Percentiles rank a stretch among this genome's conserved stretches.
Evolutionary conservation across 2,888 invertebrate species (phyloP).

Genomic region (Eupithecia vulgata): DNA sequence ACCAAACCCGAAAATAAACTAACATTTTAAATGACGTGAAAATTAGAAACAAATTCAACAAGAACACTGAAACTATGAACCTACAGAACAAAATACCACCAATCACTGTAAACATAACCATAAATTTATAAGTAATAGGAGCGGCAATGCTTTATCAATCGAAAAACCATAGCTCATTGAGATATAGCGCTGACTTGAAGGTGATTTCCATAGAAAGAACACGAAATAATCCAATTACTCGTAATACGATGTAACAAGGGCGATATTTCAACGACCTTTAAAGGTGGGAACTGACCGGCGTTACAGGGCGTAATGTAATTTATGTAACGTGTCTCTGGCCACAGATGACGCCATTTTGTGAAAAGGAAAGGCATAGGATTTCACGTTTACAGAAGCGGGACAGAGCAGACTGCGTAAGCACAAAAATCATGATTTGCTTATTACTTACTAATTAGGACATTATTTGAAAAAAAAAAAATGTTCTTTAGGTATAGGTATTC

Average conservation of each 20-base stretch:
- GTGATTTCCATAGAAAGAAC: slow-evolving; percentile 2
- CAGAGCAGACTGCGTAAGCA: too few species aligned
- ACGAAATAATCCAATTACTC: background rate
- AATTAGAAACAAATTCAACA: background rate
- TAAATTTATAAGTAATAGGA: background rate
- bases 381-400: too few species aligned
- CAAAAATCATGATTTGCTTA: too few species aligned
- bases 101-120: slow-evolving; percentile 10
- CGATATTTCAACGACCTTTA: background rate
- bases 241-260: background rate
- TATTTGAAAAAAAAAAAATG: too few species aligned
- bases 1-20: background rate
- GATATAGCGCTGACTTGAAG: slow-evolving; percentile 11
- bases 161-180: slow-evolving; percentile 20
- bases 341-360: too few species aligned
- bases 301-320: too few species aligned
- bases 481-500: too few species aligned
- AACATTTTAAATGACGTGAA: background rate
- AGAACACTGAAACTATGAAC: background rate
- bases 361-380: too few species aligned
- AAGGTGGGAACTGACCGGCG: background rate
- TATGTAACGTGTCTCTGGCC: too few species aligned
- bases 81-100: background rate
- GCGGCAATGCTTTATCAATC: slow-evolving; percentile 20
- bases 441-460: too few species aligned